Evolutionary conservation across 2,113 vertebrate genomes (phyloP), one percentile per base, ranked within the genome.

Genomic region (Stomatorhinus ivindoensis): DNA sequence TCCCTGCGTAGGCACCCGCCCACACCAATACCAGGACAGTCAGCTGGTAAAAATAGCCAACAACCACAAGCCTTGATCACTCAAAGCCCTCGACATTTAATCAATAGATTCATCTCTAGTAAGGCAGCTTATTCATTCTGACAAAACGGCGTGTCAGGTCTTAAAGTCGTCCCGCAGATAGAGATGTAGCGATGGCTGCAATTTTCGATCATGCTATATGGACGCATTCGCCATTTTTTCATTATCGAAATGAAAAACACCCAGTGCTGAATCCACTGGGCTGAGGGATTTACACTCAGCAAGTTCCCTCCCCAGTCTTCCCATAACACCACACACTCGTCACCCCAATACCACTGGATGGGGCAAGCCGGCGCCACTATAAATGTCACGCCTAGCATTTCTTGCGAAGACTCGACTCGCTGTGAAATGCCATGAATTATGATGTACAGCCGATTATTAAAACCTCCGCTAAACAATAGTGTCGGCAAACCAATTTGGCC

Each of bases 391-490:
- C 85, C 39, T 55, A 31, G 4, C 48, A 53, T 48, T 53, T 35
- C 85, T 55, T 55, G n/a, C 8, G 82, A 65, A 47, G 42, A 15
- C 51, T 47, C 24, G 51, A 19, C 50, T 85, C n/a, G 10, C 35
- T 15, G 39, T 15, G 51, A 89, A 84, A 61, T 53, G 51, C 10
- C 39, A 80, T 84, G 51, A 84, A 89, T 89, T 85, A 89, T 82
- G 53, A 89, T 55, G 48, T 55, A 61, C 39, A 39, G 53, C 9
- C 27, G 80, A 84, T 89, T 89, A 85, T 89, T 89, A 84, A 89
- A 53, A 61, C 83, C 51, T 58, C 17, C 51, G 80, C 80, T 89
- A 61, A 89, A 89, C 88, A 89, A 85, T 58, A 44, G 35, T 83
- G 21, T 39, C 51, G 53, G 88, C 42, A 58, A 46, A 61, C 31